Evolutionary conservation across 2,797 vertebrate species (phyloP).

Genomic region (Myotis vivesi): DNA sequence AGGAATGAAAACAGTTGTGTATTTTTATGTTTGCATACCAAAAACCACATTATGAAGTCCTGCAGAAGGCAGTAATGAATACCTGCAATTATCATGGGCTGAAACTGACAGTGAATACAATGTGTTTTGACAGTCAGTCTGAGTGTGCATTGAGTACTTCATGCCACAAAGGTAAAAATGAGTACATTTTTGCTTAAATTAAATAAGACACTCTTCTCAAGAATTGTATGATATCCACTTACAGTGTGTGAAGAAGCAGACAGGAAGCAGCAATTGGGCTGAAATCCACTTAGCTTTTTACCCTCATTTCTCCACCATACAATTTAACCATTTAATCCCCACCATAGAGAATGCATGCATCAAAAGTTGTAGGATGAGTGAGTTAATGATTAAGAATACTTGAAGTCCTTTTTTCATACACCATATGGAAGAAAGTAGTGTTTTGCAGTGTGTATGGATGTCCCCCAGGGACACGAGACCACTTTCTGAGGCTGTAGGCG

Average conservation of each 20-base stretch:
- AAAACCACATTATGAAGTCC: neutral
- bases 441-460: rapidly evolving
- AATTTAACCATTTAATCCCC: neutral
- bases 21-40: neutral
- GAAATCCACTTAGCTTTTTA: neutral
- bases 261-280: neutral
- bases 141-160: neutral
- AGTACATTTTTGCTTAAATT: constrained; percentile 1
- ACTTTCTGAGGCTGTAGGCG: neutral
- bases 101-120: neutral
- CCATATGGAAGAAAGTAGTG: neutral
- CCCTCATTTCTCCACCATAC: neutral
- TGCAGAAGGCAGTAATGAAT: neutral
- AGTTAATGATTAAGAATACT: neutral
- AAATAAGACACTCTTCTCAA: neutral
- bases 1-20: neutral
- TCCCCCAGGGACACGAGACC: neutral
- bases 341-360: neutral
- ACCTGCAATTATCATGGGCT: neutral
- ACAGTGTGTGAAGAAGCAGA: neutral
- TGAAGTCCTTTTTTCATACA: neutral
- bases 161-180: neutral
- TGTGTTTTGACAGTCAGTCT: neutral
- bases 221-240: neutral
- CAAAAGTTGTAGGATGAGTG: neutral